phyloP scores from a whole-genome alignment of 2,888 invertebrate genomes.

The Microctonus brassicae region DNA sequence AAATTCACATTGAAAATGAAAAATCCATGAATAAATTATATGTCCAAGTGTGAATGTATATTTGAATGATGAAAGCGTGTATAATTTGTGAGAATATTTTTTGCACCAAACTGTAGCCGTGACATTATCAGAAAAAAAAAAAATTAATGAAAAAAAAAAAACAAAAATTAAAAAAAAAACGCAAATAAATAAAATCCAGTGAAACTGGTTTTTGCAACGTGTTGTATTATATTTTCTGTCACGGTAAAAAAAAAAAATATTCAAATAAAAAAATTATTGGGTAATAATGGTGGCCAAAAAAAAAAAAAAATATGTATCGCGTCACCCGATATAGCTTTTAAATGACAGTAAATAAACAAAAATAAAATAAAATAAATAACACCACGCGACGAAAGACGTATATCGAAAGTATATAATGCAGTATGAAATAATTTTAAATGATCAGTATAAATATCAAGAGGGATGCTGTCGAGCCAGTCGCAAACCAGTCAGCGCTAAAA shows the following conservation, averaged over 20 bases:
- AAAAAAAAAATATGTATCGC: background rate
- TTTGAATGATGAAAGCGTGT: background rate
- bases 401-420: background rate
- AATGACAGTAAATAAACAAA: constrained; percentile 4
- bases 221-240: background rate
- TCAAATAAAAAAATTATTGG: background rate
- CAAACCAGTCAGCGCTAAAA: constrained; percentile 58
- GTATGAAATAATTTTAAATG: background rate
- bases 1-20: background rate
- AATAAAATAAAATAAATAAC: constrained; percentile 32
- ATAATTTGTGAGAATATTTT: background rate
- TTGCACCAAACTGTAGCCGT: background rate
- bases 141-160: background rate
- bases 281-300: too few relatives aligned
- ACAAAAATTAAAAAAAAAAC: too few relatives aligned
- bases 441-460: constrained; percentile 28
- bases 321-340: background rate
- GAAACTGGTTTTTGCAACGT: background rate
- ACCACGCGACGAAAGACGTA: background rate
- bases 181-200: background rate
- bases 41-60: background rate
- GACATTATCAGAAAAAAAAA: background rate
- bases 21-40: background rate
- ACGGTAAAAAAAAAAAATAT: background rate
- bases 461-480: constrained; percentile 46